These are phyloP conservation scores for Cephus pulcher DNA, from an alignment of 2,888 invertebrate species.

Conservation along the genomic window DNA sequence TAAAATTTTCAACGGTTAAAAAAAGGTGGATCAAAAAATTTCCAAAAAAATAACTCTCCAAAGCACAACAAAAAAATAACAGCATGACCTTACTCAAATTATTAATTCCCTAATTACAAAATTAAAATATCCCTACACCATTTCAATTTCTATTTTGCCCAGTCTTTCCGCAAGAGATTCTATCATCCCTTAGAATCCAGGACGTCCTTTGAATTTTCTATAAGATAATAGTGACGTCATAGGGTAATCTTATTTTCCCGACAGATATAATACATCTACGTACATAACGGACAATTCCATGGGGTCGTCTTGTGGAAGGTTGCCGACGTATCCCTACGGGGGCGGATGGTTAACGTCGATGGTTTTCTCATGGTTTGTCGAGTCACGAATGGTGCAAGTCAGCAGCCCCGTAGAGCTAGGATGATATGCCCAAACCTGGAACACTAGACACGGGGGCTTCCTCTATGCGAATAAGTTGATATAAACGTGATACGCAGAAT, in stretches of 20 bases:
- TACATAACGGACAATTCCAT: constrained; percentile 9
- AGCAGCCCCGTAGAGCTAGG: constrained; percentile 48
- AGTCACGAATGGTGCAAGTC: constrained; percentile 55
- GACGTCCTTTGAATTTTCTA: neutral
- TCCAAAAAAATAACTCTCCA: neutral
- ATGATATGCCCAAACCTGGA: constrained; percentile 54
- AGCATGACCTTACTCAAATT: neutral
- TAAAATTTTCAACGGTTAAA: neutral
- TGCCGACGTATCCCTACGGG: constrained; percentile 1
- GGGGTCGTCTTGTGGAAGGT: neutral
- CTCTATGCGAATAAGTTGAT: constrained; percentile 51
- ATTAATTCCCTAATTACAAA: neutral
- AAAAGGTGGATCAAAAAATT: neutral
- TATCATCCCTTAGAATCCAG: neutral
- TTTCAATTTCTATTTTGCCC: neutral
- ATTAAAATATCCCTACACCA: neutral
- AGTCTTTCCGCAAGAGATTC: neutral
- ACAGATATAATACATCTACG: constrained; percentile 23
- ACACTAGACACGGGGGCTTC: constrained; percentile 27
- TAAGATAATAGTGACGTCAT: constrained; percentile 11
- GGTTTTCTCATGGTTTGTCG: constrained; percentile 32
- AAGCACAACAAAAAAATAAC: neutral
- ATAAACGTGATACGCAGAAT: constrained; percentile 43
- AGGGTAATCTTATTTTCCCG: constrained; percentile 18
- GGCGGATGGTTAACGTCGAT: constrained; percentile 31